These are phyloP conservation scores for Tachina grossa DNA, from an alignment of 2,888 invertebrate species.

Conservation along the genomic window DNA sequence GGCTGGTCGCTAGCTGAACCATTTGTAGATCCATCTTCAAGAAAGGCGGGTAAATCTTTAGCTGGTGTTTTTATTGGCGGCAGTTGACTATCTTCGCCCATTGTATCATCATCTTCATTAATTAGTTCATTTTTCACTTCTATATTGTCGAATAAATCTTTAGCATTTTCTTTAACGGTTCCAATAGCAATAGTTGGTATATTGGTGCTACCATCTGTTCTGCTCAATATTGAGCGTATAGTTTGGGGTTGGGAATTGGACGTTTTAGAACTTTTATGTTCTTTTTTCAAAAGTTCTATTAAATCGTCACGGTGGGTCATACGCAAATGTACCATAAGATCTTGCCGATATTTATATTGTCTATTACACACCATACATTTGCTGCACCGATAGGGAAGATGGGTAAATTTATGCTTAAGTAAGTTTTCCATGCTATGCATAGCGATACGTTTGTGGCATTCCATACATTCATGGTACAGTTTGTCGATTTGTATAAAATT, in stretches of 20 bases:
- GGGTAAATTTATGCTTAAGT: slow-evolving; percentile 79
- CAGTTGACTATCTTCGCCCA: slow-evolving; percentile 58
- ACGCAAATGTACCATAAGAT: slow-evolving; percentile 79
- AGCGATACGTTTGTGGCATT: slow-evolving; percentile 79
- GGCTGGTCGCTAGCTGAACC: slow-evolving; percentile 62
- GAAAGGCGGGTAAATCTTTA: slow-evolving; percentile 62
- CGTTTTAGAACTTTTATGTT: slow-evolving; percentile 59
- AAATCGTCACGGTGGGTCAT: slow-evolving; percentile 79
- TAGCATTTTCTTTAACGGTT: slow-evolving; percentile 72
- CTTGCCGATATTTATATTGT: slow-evolving; percentile 80
- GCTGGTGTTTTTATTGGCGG: slow-evolving; percentile 37
- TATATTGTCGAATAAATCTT: slow-evolving; percentile 72
- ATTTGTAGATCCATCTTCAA: slow-evolving; percentile 74
- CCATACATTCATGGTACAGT: slow-evolving; percentile 78
- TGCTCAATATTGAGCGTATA: slow-evolving; percentile 60
- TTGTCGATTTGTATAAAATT: slow-evolving; percentile 79
- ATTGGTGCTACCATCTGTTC: slow-evolving; percentile 20
- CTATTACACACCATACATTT: slow-evolving; percentile 79
- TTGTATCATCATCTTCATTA: slow-evolving; percentile 69
- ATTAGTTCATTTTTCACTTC: slow-evolving; percentile 76
- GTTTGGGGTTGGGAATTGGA: slow-evolving; percentile 48
- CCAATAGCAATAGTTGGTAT: slow-evolving; percentile 68
- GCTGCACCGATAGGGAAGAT: slow-evolving; percentile 78
- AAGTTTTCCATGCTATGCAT: slow-evolving; percentile 80
- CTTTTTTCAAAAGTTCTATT: slow-evolving; percentile 54